phyloP scores from a whole-genome alignment of 2,797 vertebrate genomes.

The Gallinago solitaria region DNA sequence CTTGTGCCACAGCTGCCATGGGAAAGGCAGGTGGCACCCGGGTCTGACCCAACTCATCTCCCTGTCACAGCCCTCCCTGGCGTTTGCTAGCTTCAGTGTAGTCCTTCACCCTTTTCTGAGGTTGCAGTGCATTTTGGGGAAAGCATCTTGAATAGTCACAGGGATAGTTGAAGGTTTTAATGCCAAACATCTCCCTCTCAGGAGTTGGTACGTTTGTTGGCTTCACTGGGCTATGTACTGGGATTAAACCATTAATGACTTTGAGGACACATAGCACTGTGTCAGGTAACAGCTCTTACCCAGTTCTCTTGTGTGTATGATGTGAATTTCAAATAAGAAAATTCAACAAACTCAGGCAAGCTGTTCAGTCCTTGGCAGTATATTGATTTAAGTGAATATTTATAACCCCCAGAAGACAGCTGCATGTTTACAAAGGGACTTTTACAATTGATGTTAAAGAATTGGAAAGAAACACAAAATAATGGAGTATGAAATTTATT shows the following conservation, averaged over 20 bases:
- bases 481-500: background rate
- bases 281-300: background rate
- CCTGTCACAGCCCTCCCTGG: background rate
- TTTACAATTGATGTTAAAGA: background rate
- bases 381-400: slow-evolving; percentile 47
- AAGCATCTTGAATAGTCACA: background rate
- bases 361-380: background rate
- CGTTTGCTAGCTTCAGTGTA: background rate
- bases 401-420: background rate
- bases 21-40: background rate
- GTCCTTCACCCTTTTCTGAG: background rate
- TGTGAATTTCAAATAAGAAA: slow-evolving; percentile 28
- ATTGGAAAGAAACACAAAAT: background rate
- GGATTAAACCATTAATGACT: background rate
- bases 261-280: background rate
- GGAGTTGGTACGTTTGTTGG: background rate
- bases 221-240: background rate
- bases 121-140: background rate
- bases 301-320: background rate
- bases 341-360: background rate
- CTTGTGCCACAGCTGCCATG: background rate
- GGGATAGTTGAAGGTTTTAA: background rate
- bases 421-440: background rate
- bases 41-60: background rate
- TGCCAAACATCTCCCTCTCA: background rate